These are phyloP conservation scores for Schizopygopsis pylzovi DNA, from an alignment of 2,797 vertebrate genomes.

Conservation along the genomic window DNA sequence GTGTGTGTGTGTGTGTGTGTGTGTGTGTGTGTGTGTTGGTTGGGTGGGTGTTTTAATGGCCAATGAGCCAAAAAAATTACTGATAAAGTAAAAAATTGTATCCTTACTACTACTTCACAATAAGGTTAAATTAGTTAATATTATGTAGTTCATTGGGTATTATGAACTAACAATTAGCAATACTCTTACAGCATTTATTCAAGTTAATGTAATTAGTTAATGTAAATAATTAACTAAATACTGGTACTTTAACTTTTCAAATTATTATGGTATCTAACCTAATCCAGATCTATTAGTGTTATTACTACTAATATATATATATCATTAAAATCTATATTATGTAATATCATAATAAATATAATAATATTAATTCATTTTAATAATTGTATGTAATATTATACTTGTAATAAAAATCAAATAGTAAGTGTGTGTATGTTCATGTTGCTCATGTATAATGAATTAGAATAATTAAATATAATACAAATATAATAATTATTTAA, in stretches of 20 bases:
- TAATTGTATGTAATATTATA: too few relatives aligned
- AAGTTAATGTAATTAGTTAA: background rate
- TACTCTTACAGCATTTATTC: background rate
- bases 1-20: background rate
- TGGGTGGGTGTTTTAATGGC: background rate
- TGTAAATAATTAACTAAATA: too few relatives aligned
- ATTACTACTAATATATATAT: too few relatives aligned
- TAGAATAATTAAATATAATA: too few relatives aligned
- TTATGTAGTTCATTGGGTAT: background rate
- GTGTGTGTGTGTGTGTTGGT: background rate
- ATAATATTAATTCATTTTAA: too few relatives aligned
- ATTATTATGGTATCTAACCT: background rate
- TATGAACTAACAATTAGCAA: background rate
- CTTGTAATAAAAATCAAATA: too few relatives aligned
- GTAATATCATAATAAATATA: too few relatives aligned
- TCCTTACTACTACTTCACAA: background rate
- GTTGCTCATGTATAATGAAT: too few relatives aligned
- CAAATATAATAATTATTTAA: too few relatives aligned
- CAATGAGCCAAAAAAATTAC: slow-evolving; percentile 35
- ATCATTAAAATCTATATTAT: too few relatives aligned
- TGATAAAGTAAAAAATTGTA: background rate
- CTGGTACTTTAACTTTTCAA: background rate
- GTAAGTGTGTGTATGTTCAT: too few relatives aligned
- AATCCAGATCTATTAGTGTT: too few relatives aligned
- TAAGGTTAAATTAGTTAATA: background rate